A percentile compares a stretch with the other conserved stretches of the same genome.
Evolutionary conservation across 2,797 vertebrate species (phyloP).

Genomic region (Fratercula arctica): DNA sequence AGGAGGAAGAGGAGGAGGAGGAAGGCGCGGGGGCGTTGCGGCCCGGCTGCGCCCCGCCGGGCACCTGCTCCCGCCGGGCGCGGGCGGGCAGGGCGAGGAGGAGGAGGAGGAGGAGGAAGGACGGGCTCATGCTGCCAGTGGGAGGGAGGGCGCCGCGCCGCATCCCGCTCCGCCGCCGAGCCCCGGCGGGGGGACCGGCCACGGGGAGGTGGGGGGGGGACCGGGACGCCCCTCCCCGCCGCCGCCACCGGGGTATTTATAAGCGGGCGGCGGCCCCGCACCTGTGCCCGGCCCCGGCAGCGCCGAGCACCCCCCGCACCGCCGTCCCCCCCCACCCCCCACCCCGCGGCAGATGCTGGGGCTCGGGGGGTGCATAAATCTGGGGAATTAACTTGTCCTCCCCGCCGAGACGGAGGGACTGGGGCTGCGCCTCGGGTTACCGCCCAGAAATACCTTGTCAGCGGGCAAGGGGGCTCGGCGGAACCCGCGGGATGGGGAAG

Average conservation of each 20-base stretch:
- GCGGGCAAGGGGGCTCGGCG: background rate
- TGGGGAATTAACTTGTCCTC: conserved; percentile 5
- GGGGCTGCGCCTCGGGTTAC: background rate
- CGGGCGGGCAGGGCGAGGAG: conserved; percentile 58
- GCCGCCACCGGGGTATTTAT: conserved; percentile 87
- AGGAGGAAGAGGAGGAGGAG: background rate
- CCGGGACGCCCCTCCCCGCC: conserved; percentile 42
- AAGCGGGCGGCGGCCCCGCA: conserved; percentile 74
- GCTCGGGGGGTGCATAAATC: background rate
- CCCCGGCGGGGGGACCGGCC: conserved; percentile 17
- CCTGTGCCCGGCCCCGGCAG: conserved; percentile 29
- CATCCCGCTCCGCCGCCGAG: conserved; percentile 54
- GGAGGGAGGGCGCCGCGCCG: conserved; percentile 51
- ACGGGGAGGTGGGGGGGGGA: background rate
- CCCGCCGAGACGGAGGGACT: background rate
- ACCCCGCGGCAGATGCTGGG: conserved; percentile 31
- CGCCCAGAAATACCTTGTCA: background rate
- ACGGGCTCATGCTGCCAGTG: conserved; percentile 86
- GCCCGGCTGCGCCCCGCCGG: conserved; percentile 54
- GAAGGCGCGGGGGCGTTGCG: conserved; percentile 21
- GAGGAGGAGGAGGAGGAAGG: conserved; percentile 80
- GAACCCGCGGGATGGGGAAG: background rate
- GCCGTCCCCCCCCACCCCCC: background rate
- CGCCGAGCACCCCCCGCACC: background rate
- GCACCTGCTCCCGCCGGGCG: conserved; percentile 9